Percentiles rank a stretch among this genome's conserved stretches.
phyloP scores from a whole-genome alignment of 2,797 vertebrate species.

The Hipposideros larvatus region DNA sequence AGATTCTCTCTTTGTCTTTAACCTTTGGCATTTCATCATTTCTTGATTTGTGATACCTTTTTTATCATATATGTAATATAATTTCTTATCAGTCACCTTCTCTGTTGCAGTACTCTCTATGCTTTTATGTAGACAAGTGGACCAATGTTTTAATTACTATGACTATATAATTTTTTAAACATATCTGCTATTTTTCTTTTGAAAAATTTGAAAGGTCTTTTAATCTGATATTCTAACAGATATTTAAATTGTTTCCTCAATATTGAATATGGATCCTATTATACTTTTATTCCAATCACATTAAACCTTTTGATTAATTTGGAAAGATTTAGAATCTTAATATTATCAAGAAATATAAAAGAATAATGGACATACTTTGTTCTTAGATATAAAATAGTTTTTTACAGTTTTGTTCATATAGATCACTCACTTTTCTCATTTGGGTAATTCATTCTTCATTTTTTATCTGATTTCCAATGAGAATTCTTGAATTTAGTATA shows the following conservation, averaged over 20 bases:
- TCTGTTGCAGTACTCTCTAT: not conserved
- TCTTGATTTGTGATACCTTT: not conserved
- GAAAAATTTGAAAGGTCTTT: not conserved
- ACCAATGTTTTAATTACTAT: not conserved
- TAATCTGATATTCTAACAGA: not conserved
- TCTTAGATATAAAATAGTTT: not conserved
- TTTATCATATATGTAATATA: not conserved
- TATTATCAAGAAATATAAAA: constrained; percentile 31
- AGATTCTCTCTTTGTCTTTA: too few species aligned
- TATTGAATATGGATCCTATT: constrained; percentile 26
- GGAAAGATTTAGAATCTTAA: constrained; percentile 37
- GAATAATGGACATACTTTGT: not conserved
- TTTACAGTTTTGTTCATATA: not conserved
- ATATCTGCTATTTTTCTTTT: not conserved
- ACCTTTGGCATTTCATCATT: not conserved
- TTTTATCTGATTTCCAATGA: constrained; percentile 12
- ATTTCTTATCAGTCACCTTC: not conserved
- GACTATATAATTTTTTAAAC: not conserved
- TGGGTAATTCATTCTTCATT: not conserved
- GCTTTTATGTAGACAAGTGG: not conserved
- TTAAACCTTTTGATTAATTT: not conserved
- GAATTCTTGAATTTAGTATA: not conserved
- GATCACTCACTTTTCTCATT: not conserved
- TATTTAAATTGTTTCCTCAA: constrained; percentile 15
- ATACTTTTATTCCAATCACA: constrained; percentile 19